Percentiles rank a stretch among this genome's conserved stretches.
phyloP scores from a whole-genome alignment of 2,113 vertebrate species.

The Junco hyemalis region DNA sequence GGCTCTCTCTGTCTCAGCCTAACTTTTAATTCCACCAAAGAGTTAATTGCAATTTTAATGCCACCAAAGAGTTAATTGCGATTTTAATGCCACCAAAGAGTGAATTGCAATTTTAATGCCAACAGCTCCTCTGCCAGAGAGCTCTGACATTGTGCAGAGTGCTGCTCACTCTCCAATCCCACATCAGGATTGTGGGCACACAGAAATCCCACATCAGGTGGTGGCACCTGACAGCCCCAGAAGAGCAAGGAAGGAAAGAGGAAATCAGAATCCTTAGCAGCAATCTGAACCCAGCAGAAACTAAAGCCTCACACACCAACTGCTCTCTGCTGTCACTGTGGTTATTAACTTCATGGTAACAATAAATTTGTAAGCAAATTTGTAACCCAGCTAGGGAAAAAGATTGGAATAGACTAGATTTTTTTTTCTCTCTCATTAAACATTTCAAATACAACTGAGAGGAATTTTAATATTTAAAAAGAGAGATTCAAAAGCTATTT shows the following conservation, averaged over 20 bases:
- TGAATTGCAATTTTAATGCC: neutral
- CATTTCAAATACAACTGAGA: neutral
- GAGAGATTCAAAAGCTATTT: slow-evolving; percentile 14
- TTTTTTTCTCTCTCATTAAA: slow-evolving; percentile 29
- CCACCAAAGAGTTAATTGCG: neutral
- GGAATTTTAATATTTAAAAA: slow-evolving; percentile 53
- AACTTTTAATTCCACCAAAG: neutral
- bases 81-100: neutral
- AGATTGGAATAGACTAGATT: neutral
- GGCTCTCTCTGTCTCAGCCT: neutral
- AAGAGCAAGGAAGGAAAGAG: neutral
- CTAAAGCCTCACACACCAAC: neutral
- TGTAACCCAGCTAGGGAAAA: slow-evolving; percentile 12
- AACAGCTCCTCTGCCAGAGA: neutral
- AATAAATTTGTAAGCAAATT: slow-evolving; percentile 16
- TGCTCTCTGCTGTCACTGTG: neutral
- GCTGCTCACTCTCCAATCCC: accelerated
- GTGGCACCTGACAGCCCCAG: neutral
- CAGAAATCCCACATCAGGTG: neutral
- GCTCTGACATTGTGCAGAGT: neutral
- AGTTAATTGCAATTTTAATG: neutral
- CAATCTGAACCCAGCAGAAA: slow-evolving; percentile 3
- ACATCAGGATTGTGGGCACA: neutral
- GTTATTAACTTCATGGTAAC: slow-evolving; percentile 28
- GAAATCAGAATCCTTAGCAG: neutral